Base-by-base conservation (phyloP, 2,888 invertebrate genomes). In the Epistrophella euchroma region DNA sequence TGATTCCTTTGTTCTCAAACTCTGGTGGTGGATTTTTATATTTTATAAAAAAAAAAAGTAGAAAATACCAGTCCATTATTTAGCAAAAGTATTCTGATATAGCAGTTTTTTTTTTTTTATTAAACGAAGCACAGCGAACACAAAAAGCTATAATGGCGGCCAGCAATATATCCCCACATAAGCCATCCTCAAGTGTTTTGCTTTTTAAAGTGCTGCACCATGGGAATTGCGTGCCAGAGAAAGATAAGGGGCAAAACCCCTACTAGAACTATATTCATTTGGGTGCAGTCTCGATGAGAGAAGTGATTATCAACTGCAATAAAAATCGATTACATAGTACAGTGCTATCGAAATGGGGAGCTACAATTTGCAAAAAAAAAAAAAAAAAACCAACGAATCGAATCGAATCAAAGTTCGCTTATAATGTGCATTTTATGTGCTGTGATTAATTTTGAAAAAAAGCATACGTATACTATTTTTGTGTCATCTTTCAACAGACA, bases 281-380 rank as follows among this genome's bases (percentile, higher is more conserved):
- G 64, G 43, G 64, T 64, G 64, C 64, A 64, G 45, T 45, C 64
- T 64, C 45, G 60, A 32, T 56, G 32, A 32, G 32, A 32, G 17
- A 56, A 32, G 17, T 64, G 45, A 64, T 62, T 64, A 64, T 32
- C 28, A 45, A 64, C 43, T 64, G 64, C 64, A 64, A 64, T 64
- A 64, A 64, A 64, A 64, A 64, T 64, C 64, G 64, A 64, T 64
- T 64, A 32, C 45, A n/a, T n/a, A 64, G 11, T 43, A n/a, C n/a
- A n/a, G 11, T 7, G 28, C 4, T 45, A 64, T 64, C 45, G 64
- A 64, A 64, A 64, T 64, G 64, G 64, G 64, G 64, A 45, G 64
- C 64, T 45, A 32, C 15, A 52, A 52, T 28, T n/a, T 45, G 43
- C 43, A 62, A 37, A 35, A 19, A 17, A 56, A 35, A 28, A 28